Evolutionary conservation across 2,797 vertebrate genomes (phyloP), one percentile per base, ranked within the genome.

Genomic region (Pipistrellus pipistrellus): DNA sequence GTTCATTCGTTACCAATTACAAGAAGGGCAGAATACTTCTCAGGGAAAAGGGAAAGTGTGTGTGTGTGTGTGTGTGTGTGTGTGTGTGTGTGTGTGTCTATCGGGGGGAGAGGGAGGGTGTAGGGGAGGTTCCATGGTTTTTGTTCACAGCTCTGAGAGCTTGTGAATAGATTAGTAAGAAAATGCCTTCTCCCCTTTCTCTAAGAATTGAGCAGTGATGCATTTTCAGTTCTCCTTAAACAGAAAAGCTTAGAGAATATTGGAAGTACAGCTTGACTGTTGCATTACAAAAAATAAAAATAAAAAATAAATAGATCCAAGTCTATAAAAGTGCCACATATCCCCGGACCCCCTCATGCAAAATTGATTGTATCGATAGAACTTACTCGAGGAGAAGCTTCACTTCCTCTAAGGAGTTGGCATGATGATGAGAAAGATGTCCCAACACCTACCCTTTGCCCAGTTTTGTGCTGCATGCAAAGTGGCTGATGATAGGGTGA

Each of bases 161-260:
- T 66, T 84, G 5, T 66, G 32, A 94, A 73, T 18, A 59, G 14
- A 77, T 96, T 85, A 91, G 30, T 88, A 12, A 77, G 81, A 93
- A 89, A 84, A 69, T 51, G 32, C 15, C 57, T 86, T 76, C 57
- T 85, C 46, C 59, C 20, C 53, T 68, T 88, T 64, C 51, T 66
- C 78, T 55, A 44, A 80, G 38, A 94, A 18, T 73, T 72, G 73
- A 93, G 35, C 51, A 30, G 23, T 8, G 23, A 72, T 30, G 21
- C 71, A 62, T 90, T 66, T 90, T 25, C 53, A 82, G 20, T 51
- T 90, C 57, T 92, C 78, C 57, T 78, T 91, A 76, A 91, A 76
- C 12, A 88, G 81, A 91, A 88, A 88, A 75, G 38, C 23, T 44
- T 35, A 9, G 66, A n/a, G 35, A 21, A 30, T 44, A 20, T 35